These are phyloP conservation scores for Avahi laniger DNA, from an alignment of 2,797 vertebrate species.

Conservation along the genomic window DNA sequence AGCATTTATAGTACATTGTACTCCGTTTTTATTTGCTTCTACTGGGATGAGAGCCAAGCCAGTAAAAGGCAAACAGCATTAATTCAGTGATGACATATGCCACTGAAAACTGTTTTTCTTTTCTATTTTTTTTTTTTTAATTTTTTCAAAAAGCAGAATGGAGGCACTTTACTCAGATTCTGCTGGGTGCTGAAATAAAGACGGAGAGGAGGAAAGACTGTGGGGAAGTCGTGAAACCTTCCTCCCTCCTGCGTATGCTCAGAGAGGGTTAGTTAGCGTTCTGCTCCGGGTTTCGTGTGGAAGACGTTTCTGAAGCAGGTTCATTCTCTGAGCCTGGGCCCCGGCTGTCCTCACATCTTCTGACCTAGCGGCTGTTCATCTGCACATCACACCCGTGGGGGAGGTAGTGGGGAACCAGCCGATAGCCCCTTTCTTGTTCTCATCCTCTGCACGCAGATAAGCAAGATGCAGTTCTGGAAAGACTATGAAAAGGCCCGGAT, in stretches of 20 bases:
- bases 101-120: constrained; percentile 87
- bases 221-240: background rate
- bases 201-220: background rate
- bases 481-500: background rate
- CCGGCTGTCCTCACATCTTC: background rate
- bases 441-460: background rate
- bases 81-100: constrained; percentile 88
- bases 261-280: background rate
- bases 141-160: constrained; percentile 66
- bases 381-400: background rate
- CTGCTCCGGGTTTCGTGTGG: background rate
- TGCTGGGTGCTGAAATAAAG: constrained; percentile 31
- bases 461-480: background rate
- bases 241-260: background rate
- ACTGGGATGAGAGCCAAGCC: constrained; percentile 88
- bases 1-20: constrained; percentile 81
- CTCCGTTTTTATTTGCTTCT: constrained; percentile 85
- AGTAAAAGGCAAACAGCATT: constrained; percentile 90
- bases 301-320: background rate
- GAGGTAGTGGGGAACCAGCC: background rate
- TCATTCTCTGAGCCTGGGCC: background rate
- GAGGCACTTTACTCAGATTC: constrained; percentile 52
- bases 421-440: background rate
- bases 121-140: constrained; percentile 51
- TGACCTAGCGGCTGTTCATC: background rate